Base-by-base conservation (phyloP, 2,888 invertebrate genomes). In the Brachyopa scutellaris region DNA sequence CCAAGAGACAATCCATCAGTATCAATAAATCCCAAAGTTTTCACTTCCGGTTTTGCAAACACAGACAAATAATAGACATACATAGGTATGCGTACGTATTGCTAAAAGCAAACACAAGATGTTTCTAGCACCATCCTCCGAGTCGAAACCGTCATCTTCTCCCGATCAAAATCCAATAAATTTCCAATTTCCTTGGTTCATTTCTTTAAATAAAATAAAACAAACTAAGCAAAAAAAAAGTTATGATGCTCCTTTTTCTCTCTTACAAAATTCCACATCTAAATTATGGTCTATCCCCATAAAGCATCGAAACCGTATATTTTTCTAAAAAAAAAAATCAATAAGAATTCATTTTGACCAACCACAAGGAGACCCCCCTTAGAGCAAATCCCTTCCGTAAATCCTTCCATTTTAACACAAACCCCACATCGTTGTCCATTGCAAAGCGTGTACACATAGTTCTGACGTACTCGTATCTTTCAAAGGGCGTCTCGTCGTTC, bases 271-370 rank as follows among this genome's bases (percentile, higher is more conserved):
- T 1, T 21, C n/a, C 29, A 9, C 13, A 19, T 17, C 59, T 42
- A 29, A 36, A 36, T 17, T 17, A 36, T 15, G 26, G 7, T 29
- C n/a, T 11, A 51, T 19, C 26, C 26, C 47, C 23, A 36, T 36
- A 33, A 62, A 62, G 4, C 47, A 23, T 36, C 23, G 36, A 15
- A 36, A 33, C 31, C 47, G 53, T 53, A 31, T 53, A 7, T 59
- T 13, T 38, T 69, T 29, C 7, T 15, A 21, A 17, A 26, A 13
- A 42, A 62, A 38, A 57, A 74, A 66, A 66, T 64, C 73, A 74
- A 74, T 64, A 73, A 47, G 36, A 62, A 62, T 45, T 47, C 45
- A 62, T 64, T 45, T 53, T 55, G 72, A 62, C 55, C 51, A 72
- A 72, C 72, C 72, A 19, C 62, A 72, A 45, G 21, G 21, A 49